Evolutionary conservation across 2,113 vertebrate species (phyloP).

Genomic region (Nycticryphes semicollaris): DNA sequence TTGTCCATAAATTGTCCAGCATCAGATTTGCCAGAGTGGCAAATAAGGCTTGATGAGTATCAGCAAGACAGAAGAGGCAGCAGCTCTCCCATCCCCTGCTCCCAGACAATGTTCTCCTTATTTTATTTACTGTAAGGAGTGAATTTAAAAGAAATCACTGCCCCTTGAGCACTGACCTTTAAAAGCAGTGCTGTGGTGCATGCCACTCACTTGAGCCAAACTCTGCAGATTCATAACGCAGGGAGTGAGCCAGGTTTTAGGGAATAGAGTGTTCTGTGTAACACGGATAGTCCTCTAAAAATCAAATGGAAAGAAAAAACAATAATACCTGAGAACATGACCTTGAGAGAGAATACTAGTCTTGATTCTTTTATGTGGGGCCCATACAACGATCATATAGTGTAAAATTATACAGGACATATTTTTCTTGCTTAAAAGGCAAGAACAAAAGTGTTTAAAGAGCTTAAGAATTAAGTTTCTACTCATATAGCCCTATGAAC

Average conservation of each 20-base stretch:
- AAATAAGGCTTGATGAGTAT: not conserved
- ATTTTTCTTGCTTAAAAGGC: not conserved
- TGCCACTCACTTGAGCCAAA: not conserved
- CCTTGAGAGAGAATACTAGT: not conserved
- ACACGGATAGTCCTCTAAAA: not conserved
- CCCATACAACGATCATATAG: not conserved
- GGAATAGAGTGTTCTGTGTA: not conserved
- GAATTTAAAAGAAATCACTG: not conserved
- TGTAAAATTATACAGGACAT: not conserved
- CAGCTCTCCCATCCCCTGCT: not conserved
- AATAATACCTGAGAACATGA: not conserved
- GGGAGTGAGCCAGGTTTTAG: not conserved
- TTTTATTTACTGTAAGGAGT: not conserved
- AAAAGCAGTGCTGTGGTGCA: not conserved
- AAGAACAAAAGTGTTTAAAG: not conserved
- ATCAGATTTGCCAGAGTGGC: not conserved
- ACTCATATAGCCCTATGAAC: not conserved
- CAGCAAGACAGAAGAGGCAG: not conserved
- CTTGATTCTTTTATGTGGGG: not conserved
- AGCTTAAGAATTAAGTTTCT: not conserved
- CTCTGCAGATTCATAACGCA: not conserved
- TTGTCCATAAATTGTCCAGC: not conserved
- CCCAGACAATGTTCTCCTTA: not conserved
- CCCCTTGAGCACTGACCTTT: not conserved
- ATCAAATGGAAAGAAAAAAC: not conserved